Base-by-base conservation (phyloP, 2,113 vertebrate species). In the Pedetes capensis region DNA sequence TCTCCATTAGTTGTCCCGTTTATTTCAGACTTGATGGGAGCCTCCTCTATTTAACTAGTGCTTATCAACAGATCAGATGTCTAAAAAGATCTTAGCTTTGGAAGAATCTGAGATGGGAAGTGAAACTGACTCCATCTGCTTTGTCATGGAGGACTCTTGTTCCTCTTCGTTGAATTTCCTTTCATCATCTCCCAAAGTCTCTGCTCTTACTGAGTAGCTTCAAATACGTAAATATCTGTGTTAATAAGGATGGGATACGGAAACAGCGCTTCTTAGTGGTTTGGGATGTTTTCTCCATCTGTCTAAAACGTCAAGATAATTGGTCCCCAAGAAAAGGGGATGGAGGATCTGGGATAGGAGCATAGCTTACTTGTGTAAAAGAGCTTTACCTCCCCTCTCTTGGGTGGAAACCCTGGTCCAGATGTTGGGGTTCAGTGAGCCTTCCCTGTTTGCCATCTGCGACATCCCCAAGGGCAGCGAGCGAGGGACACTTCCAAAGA, bases 401-500 rank as follows among this genome's bases (percentile, higher is more conserved):
- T 59, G 61, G 0, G 32, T 59, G 72, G 94, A 92, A 75, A 49
- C 61, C 39, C 63, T 84, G 79, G 87, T 49, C 76, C 93, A 96
- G 96, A 85, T 94, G 95, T 92, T 94, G 95, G 95, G 94, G 82
- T 96, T 93, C 93, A 69, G 68, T 14, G n/a, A 94, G 87, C 29
- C 80, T 75, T 93, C 95, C 47, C 81, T 80, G 39, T 96, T 94
- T 93, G 94, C 96, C 95, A 95, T 95, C 92, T 95, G 97, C 80
- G 92, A 92, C 82, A 55, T 95, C 94, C 95, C 92, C 68, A 82
- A 71, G 95, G 97, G 57, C 80, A 66, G 37, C 1, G 25, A 69
- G 76, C 92, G 89, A 86, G 78, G 88, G 44, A 7, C 64, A 91
- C 85, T 93, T 95, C 91, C 91, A 64, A 96, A 96, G 95, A 89